phyloP scores from a whole-genome alignment of 2,888 invertebrate species.

The Cosmopolites sordidus region DNA sequence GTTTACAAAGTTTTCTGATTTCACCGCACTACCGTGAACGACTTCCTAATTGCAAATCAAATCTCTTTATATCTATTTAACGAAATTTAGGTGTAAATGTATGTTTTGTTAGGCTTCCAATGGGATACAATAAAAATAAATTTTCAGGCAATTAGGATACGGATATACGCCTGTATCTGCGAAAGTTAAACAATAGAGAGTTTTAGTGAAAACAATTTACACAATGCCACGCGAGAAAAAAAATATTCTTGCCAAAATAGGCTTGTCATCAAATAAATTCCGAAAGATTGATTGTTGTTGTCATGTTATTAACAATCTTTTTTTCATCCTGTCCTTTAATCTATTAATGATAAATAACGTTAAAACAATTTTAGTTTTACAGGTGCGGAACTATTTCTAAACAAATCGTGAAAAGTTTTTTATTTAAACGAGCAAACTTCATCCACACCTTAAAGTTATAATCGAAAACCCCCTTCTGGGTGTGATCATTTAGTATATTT shows the following conservation, averaged over 20 bases:
- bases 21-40: too few species aligned
- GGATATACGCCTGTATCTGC: slow-evolving; percentile 8
- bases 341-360: background rate
- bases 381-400: background rate
- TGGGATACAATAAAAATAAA: slow-evolving; percentile 7
- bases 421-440: background rate
- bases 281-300: too few species aligned
- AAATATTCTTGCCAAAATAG: background rate
- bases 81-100: background rate
- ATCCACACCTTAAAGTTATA: background rate
- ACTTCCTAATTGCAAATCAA: background rate
- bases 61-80: background rate
- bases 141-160: slow-evolving; percentile 5
- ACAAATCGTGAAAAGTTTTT: background rate
- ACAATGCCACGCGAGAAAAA: background rate
- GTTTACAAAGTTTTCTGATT: too few species aligned
- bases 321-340: too few species aligned
- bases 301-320: too few species aligned
- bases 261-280: background rate
- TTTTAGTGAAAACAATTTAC: slow-evolving; percentile 1
- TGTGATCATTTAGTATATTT: too few species aligned
- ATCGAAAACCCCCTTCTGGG: too few species aligned
- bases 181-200: background rate
- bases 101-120: background rate
- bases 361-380: background rate